These are phyloP conservation scores for Leptinotarsa defecta DNA, from an alignment of 1,140 invertebrate species.

Conservation along the genomic window DNA sequence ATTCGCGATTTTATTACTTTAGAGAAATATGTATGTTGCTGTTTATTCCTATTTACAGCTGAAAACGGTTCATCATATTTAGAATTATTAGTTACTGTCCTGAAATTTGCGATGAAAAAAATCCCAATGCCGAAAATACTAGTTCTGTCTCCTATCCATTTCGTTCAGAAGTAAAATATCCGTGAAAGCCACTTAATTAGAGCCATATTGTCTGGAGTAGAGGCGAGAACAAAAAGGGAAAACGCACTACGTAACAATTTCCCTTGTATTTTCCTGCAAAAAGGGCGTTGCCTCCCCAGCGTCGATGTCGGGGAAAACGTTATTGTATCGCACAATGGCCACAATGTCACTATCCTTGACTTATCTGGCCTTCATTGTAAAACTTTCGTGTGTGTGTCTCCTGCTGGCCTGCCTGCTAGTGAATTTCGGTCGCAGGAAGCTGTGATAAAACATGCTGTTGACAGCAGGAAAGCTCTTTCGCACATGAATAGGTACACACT, in stretches of 20 bases:
- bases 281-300: conserved; percentile 23
- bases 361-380: conserved; percentile 15
- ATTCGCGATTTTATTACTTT: too few relatives aligned
- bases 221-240: conserved; percentile 25
- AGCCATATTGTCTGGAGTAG: conserved; percentile 23
- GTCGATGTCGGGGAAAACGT: conserved; percentile 8
- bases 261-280: conserved; percentile 18
- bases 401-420: conserved; percentile 1
- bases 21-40: too few relatives aligned
- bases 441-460: conserved; percentile 14
- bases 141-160: background rate
- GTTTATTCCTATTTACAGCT: too few relatives aligned
- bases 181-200: conserved; percentile 23
- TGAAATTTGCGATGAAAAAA: too few relatives aligned
- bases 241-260: conserved; percentile 24
- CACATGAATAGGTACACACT: background rate
- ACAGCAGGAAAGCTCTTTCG: background rate
- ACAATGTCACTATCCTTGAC: conserved; percentile 13
- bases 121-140: too few relatives aligned
- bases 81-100: too few relatives aligned
- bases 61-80: too few relatives aligned
- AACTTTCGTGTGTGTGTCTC: background rate
- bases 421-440: conserved; percentile 13
- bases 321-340: conserved; percentile 19
- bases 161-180: conserved; percentile 11